A percentile compares a stretch with the other conserved stretches of the same genome.
Evolutionary conservation across 2,797 vertebrate species (phyloP).

Genomic region (Otolemur crassicaudatus): DNA sequence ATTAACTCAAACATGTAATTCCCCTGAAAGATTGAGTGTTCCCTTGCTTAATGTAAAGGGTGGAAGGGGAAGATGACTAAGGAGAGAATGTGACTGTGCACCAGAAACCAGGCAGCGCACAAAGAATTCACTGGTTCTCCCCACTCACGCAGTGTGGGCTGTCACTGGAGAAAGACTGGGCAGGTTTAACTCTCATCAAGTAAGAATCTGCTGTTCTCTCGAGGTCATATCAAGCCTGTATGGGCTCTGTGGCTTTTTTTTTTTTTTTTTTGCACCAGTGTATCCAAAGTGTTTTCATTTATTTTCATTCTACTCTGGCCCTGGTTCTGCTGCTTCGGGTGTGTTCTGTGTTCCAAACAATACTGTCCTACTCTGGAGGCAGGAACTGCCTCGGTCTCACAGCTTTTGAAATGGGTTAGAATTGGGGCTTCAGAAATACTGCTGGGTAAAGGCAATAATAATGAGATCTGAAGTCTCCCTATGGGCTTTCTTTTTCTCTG

Average conservation of each 20-base stretch:
- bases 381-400: background rate
- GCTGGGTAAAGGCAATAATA: background rate
- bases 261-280: background rate
- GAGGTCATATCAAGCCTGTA: background rate
- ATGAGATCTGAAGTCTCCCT: background rate
- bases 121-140: background rate
- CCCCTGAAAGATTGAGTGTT: conserved; percentile 65
- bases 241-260: background rate
- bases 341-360: background rate
- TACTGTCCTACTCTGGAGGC: background rate
- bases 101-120: conserved; percentile 22
- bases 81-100: background rate
- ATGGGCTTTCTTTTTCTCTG: background rate
- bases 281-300: background rate
- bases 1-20: conserved; percentile 75
- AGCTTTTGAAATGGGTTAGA: background rate
- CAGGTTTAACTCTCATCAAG: background rate
- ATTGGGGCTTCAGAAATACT: background rate
- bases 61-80: conserved; percentile 57
- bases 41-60: conserved; percentile 72
- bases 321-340: background rate
- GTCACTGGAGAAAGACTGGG: background rate
- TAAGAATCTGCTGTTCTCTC: conserved; percentile 15
- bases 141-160: background rate
- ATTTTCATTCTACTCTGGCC: conserved; percentile 21